phyloP scores from a whole-genome alignment of 2,797 vertebrate species.

The Sphenopsis melanotis region DNA sequence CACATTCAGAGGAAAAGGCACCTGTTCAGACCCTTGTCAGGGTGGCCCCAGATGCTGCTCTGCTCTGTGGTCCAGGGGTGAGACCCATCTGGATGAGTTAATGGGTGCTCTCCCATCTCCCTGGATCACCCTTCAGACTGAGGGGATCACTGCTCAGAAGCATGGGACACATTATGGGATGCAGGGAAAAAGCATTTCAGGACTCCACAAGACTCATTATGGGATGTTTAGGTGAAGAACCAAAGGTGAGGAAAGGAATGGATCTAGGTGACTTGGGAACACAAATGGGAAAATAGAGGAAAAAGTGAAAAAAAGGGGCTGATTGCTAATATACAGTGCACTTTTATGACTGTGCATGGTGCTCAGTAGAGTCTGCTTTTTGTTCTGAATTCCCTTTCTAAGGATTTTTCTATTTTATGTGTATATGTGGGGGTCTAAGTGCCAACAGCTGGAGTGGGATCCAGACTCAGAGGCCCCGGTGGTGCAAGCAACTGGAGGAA shows the following conservation, averaged over 20 bases:
- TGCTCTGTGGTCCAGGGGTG: neutral
- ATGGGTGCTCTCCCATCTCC: neutral
- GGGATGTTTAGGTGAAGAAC: neutral
- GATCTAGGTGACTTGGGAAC: neutral
- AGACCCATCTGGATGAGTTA: neutral
- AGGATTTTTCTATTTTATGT: neutral
- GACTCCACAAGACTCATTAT: neutral
- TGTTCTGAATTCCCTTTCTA: neutral
- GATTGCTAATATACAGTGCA: neutral
- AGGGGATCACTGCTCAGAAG: neutral
- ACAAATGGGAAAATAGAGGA: neutral
- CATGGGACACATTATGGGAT: neutral
- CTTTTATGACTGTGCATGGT: accelerated
- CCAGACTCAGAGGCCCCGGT: neutral
- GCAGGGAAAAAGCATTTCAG: neutral
- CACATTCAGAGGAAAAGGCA: neutral
- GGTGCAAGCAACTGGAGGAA: neutral
- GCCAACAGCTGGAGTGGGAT: neutral
- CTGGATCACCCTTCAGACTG: neutral
- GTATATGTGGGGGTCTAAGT: accelerated
- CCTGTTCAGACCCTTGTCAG: neutral
- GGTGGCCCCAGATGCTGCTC: neutral
- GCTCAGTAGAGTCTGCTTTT: neutral
- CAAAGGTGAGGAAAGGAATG: neutral
- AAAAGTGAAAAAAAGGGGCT: neutral